A percentile compares a stretch with the other conserved stretches of the same genome.
phyloP scores from a whole-genome alignment of 2,888 invertebrate genomes.

The Gastrophysa polygoni region DNA sequence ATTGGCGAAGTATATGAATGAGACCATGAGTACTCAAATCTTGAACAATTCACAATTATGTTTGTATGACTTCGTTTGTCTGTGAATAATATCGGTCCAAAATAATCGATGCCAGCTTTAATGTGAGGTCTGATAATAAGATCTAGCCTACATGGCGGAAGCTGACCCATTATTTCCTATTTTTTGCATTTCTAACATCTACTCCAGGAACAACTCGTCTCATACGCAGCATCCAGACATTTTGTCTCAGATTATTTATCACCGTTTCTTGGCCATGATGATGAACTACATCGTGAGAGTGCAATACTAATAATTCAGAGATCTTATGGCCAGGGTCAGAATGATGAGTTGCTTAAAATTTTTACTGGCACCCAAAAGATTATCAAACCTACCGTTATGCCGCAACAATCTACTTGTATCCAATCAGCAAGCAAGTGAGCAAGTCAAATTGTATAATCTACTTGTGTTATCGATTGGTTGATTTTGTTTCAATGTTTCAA shows the following conservation, averaged over 20 bases:
- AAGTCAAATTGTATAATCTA: too few relatives aligned
- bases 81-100: conserved; percentile 18
- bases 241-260: conserved; percentile 11
- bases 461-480: too few relatives aligned
- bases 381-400: conserved; percentile 4
- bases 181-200: conserved; percentile 18
- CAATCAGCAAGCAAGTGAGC: too few relatives aligned
- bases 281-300: conserved; percentile 19
- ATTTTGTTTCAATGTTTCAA: too few relatives aligned
- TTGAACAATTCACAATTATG: conserved; percentile 16
- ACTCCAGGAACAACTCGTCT: conserved; percentile 12
- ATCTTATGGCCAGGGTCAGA: conserved; percentile 16
- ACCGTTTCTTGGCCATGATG: conserved; percentile 19
- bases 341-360: neutral
- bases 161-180: too few relatives aligned
- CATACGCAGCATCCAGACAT: conserved; percentile 18
- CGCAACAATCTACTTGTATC: too few relatives aligned
- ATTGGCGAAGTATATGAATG: conserved; percentile 11
- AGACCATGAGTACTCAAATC: conserved; percentile 11
- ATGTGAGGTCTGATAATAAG: too few relatives aligned
- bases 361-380: conserved; percentile 1
- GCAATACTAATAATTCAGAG: conserved; percentile 16
- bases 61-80: neutral
- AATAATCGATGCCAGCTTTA: conserved; percentile 20
- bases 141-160: too few relatives aligned